Conservation (phyloP, 2,797 vertebrate genomes). For the Sternarchorhynchus goeldii region DNA sequence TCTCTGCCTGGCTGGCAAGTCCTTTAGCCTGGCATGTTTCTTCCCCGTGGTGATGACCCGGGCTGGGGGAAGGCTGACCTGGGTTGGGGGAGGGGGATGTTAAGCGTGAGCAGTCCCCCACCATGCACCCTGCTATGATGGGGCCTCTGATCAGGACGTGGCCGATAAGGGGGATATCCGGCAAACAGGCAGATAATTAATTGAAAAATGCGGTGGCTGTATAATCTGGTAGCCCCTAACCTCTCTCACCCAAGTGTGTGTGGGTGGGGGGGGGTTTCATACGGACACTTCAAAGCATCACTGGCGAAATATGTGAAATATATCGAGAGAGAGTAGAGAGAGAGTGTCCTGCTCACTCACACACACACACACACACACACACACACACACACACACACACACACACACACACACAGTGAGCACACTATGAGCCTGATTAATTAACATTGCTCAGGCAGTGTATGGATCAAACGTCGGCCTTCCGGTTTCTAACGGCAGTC, state of each 20-base stretch:
- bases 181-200: slow-evolving; percentile 69
- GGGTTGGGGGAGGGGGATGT: not conserved
- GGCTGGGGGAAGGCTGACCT: not conserved
- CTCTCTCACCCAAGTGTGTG: slow-evolving; percentile 50
- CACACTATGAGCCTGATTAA: slow-evolving; percentile 26
- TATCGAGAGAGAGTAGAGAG: slow-evolving; percentile 44
- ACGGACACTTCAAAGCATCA: slow-evolving; percentile 57
- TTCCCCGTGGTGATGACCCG: not conserved
- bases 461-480: slow-evolving; percentile 43
- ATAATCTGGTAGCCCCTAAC: slow-evolving; percentile 63
- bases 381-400: slow-evolving; percentile 8
- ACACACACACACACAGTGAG: slow-evolving; percentile 14
- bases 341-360: slow-evolving; percentile 15
- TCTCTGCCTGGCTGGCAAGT: not conserved
- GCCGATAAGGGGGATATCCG: slow-evolving; percentile 60
- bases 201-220: slow-evolving; percentile 59
- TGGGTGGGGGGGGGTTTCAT: not conserved
- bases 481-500: slow-evolving; percentile 2
- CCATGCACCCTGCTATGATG: slow-evolving; percentile 38
- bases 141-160: not conserved
- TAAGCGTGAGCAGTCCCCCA: slow-evolving; percentile 3
- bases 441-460: slow-evolving; percentile 23
- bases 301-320: slow-evolving; percentile 47
- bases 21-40: slow-evolving; percentile 24
- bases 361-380: not conserved